Percentiles rank a stretch among this genome's conserved stretches.
Evolutionary conservation across 2,888 invertebrate genomes (phyloP).

Genomic region (Thyatira batis): DNA sequence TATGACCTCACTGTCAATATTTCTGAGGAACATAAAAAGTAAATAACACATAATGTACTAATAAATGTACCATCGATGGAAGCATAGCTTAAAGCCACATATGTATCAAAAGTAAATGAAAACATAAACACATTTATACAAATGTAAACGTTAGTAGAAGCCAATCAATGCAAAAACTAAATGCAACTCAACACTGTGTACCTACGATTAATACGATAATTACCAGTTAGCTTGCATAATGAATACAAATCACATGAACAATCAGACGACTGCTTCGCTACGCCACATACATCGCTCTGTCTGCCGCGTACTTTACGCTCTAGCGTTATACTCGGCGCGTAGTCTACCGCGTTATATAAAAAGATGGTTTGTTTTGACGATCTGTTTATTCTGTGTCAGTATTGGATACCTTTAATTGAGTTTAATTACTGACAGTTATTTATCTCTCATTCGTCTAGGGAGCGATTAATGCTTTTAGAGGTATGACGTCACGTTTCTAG

Average conservation of each 20-base stretch:
- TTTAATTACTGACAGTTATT: constrained; percentile 30
- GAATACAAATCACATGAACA: constrained; percentile 50
- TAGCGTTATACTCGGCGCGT: background rate
- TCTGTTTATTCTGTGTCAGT: constrained; percentile 7
- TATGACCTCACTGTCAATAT: too few relatives aligned
- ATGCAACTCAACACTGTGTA: constrained; percentile 40
- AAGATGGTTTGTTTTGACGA: background rate
- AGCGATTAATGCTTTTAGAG: background rate
- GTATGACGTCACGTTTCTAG: background rate
- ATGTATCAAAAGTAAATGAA: background rate
- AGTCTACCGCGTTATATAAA: background rate
- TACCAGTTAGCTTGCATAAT: constrained; percentile 48
- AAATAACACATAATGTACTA: too few relatives aligned
- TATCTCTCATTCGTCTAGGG: constrained; percentile 8
- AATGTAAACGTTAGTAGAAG: constrained; percentile 30
- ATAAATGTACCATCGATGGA: too few relatives aligned
- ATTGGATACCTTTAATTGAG: constrained; percentile 41
- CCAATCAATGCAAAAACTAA: constrained; percentile 44
- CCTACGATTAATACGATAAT: constrained; percentile 55
- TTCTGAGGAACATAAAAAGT: too few relatives aligned
- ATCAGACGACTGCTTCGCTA: constrained; percentile 9
- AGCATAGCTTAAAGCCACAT: background rate
- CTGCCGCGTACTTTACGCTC: background rate
- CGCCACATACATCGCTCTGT: constrained; percentile 3
- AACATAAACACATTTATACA: constrained; percentile 7